A percentile compares a stretch with the other conserved stretches of the same genome.
Conservation (phyloP, 2,797 vertebrate species). For the Peromyscus melanophrys region DNA sequence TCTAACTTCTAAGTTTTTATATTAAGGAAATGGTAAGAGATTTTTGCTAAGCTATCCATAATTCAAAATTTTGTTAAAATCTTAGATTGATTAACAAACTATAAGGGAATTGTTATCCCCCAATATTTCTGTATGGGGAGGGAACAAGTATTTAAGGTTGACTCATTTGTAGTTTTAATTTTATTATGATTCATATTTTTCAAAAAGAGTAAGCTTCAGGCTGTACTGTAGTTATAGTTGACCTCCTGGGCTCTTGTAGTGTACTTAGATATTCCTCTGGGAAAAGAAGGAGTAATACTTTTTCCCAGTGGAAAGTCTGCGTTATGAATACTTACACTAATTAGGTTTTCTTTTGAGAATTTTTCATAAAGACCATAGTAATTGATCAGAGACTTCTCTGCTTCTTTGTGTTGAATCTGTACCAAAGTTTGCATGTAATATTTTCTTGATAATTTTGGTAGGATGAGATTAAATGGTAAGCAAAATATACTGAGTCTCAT, state of each 20-base stretch:
- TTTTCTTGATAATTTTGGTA: not conserved
- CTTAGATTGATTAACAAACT: not conserved
- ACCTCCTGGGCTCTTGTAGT: no score
- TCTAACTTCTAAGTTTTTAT: not conserved
- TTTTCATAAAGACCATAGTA: not conserved
- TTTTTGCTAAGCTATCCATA: not conserved
- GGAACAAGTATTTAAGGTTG: not conserved
- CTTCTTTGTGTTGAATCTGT: not conserved
- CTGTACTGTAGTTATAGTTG: not conserved
- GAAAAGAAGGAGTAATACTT: rapidly evolving
- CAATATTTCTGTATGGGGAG: not conserved
- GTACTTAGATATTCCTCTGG: not conserved
- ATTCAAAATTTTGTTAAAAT: constrained; percentile 8
- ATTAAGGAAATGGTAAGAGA: not conserved
- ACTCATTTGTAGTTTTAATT: not conserved
- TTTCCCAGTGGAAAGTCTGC: not conserved
- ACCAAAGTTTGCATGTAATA: not conserved
- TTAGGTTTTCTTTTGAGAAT: not conserved
- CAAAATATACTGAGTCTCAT: constrained; percentile 14
- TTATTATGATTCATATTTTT: not conserved
- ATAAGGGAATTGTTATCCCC: not conserved
- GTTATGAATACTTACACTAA: not conserved
- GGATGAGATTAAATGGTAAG: not conserved
- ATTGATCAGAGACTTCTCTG: not conserved
- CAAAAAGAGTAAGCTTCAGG: not conserved